Evolutionary conservation across 1,140 invertebrate genomes (phyloP).

Genomic region (Drosophila orosa): DNA sequence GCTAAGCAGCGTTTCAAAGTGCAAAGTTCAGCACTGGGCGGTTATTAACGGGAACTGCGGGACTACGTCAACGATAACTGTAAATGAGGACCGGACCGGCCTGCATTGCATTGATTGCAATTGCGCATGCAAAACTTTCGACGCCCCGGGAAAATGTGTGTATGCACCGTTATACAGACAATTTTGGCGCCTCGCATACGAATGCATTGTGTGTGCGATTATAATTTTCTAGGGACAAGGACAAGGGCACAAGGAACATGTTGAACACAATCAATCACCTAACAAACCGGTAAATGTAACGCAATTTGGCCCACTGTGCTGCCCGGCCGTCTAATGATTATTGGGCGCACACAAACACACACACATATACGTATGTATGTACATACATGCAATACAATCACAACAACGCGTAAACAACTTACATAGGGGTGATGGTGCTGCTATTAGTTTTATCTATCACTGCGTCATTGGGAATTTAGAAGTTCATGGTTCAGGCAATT

Average conservation of each 20-base stretch:
- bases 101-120: conserved; percentile 25
- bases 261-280: background rate
- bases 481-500: conserved; percentile 20
- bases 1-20: conserved; percentile 3
- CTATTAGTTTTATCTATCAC: conserved; percentile 24
- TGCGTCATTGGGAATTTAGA: conserved; percentile 24
- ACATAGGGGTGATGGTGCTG: conserved; percentile 4
- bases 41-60: background rate
- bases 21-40: conserved; percentile 3
- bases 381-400: background rate
- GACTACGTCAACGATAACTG: conserved; percentile 4
- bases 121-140: conserved; percentile 36
- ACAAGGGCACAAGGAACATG: conserved; percentile 1
- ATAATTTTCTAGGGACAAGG: conserved; percentile 8
- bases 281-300: conserved; percentile 8
- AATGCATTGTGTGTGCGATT: background rate
- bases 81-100: background rate
- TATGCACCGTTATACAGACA: conserved; percentile 46
- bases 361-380: background rate
- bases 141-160: conserved; percentile 33
- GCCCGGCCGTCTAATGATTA: conserved; percentile 21
- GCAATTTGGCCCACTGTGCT: conserved; percentile 25
- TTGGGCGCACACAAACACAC: conserved; percentile 4
- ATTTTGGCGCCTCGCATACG: conserved; percentile 14
- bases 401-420: conserved; percentile 9